Evolutionary conservation across 2,113 vertebrate species (phyloP).

Genomic region (Dunckerocampus dactyliophorus): DNA sequence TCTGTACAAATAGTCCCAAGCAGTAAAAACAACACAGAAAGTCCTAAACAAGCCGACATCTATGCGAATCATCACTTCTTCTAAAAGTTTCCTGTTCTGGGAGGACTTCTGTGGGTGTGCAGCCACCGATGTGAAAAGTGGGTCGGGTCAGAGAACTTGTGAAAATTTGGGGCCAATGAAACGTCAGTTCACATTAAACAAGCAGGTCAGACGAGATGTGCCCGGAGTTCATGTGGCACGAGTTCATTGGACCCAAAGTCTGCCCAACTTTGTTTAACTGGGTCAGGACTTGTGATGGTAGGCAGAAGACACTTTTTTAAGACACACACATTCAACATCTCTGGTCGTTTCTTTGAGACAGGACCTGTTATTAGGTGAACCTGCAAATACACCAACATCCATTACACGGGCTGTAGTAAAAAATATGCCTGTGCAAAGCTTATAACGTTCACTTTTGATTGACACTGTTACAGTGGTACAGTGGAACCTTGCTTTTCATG

Average conservation of each 20-base stretch:
- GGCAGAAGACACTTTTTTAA: constrained; percentile 15
- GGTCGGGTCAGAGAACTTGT: constrained; percentile 59
- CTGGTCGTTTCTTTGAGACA: no score
- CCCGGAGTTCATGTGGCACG: constrained; percentile 48
- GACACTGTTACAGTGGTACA: no score
- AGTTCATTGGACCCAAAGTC: constrained; percentile 41
- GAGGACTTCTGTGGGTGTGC: constrained; percentile 6
- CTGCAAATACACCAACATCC: neutral
- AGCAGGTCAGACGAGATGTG: constrained; percentile 44
- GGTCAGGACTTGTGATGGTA: constrained; percentile 54
- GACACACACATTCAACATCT: constrained; percentile 23
- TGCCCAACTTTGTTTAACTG: constrained; percentile 48
- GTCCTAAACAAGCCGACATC: constrained; percentile 13
- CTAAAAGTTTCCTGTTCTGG: constrained; percentile 10
- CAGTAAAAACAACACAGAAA: constrained; percentile 15
- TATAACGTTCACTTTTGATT: no score
- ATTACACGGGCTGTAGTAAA: neutral
- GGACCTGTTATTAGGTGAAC: neutral
- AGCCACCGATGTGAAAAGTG: constrained; percentile 42
- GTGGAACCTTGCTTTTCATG: no score
- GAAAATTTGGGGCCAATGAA: constrained; percentile 48
- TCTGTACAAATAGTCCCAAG: constrained; percentile 24
- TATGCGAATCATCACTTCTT: constrained; percentile 6
- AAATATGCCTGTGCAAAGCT: neutral
- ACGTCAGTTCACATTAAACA: constrained; percentile 59